These are phyloP conservation scores for Epirrita christyi DNA, from an alignment of 2,888 invertebrate species.

Conservation along the genomic window DNA sequence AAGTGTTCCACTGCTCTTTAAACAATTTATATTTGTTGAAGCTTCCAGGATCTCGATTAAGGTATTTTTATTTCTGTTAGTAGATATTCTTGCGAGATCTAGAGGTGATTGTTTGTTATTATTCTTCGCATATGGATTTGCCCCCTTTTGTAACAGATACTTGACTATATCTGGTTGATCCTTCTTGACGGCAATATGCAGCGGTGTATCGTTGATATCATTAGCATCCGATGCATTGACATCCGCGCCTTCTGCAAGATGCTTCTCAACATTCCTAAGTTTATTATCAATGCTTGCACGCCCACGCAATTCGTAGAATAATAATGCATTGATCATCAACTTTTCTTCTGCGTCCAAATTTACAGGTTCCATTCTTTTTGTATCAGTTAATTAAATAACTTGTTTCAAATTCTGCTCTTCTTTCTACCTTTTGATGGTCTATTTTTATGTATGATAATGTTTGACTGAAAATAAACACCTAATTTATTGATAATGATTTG, in stretches of 20 bases:
- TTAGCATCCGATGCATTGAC: slow-evolving; percentile 18
- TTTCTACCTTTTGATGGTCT: too few relatives aligned
- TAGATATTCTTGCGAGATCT: slow-evolving; percentile 1
- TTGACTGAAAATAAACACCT: too few relatives aligned
- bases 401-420: too few relatives aligned
- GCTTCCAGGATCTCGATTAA: not conserved
- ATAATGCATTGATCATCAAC: not conserved
- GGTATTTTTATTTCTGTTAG: not conserved
- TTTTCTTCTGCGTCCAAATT: too few relatives aligned
- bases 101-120: slow-evolving; percentile 2
- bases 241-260: slow-evolving; percentile 6
- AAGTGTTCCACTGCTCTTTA: too few relatives aligned
- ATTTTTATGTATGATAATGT: too few relatives aligned
- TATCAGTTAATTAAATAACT: too few relatives aligned
- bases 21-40: not conserved
- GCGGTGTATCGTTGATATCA: slow-evolving; percentile 15
- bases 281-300: slow-evolving; percentile 1
- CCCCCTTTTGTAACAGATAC: slow-evolving; percentile 11
- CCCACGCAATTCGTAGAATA: slow-evolving; percentile 15
- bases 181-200: slow-evolving; percentile 14
- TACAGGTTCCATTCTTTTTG: too few relatives aligned
- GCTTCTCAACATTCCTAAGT: slow-evolving; percentile 3
- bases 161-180: slow-evolving; percentile 12
- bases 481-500: too few relatives aligned
- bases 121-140: slow-evolving; percentile 11